Conservation (phyloP, 2,888 invertebrate genomes). For the Limenitis camilla region DNA sequence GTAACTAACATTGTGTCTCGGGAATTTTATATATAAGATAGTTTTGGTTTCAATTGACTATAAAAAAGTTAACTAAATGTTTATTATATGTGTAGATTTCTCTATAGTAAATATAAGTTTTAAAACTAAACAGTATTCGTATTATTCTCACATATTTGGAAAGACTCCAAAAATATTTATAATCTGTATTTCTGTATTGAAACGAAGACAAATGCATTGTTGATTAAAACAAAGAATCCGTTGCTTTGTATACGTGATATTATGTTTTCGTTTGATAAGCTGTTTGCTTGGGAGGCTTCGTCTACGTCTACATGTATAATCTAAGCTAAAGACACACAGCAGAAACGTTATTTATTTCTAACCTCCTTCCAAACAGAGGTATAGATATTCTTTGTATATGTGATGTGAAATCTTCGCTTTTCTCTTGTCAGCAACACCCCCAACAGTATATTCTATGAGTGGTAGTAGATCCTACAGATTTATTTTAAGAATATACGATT, state of each 20-base stretch:
- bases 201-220: constrained; percentile 1
- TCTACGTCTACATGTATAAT: neutral
- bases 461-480: too few relatives aligned
- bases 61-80: neutral
- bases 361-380: too few relatives aligned
- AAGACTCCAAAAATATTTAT: constrained; percentile 1
- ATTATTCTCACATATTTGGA: neutral
- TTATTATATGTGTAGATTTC: too few relatives aligned
- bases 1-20: too few relatives aligned
- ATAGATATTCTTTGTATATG: too few relatives aligned
- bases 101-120: neutral
- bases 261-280: constrained; percentile 6
- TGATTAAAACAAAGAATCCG: neutral
- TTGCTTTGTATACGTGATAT: neutral
- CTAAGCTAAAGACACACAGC: neutral
- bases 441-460: too few relatives aligned
- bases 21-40: too few relatives aligned
- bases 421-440: too few relatives aligned
- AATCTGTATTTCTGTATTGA: neutral
- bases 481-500: too few relatives aligned
- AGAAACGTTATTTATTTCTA: too few relatives aligned
- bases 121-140: neutral
- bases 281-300: constrained; percentile 1
- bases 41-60: too few relatives aligned
- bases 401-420: neutral